Conservation (phyloP, 2,888 invertebrate species). For the Polymixis lichenea region DNA sequence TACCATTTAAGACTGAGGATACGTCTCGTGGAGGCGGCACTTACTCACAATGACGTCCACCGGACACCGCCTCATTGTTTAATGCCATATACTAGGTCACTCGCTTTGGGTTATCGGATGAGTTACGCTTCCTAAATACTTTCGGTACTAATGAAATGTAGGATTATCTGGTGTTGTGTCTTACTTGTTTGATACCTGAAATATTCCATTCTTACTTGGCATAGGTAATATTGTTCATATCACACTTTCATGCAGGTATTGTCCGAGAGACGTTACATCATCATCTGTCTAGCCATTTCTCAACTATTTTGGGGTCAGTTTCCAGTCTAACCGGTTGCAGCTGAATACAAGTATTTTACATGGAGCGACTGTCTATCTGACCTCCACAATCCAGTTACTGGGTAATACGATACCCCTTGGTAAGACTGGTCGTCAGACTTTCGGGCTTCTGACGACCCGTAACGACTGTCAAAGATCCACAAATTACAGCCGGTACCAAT, state of each 20-base stretch:
- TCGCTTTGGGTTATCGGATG: slow-evolving; percentile 52
- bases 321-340: too few species aligned
- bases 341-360: too few species aligned
- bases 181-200: not conserved
- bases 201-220: not conserved
- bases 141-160: slow-evolving; percentile 24
- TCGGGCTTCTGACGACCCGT: too few species aligned
- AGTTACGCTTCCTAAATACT: slow-evolving; percentile 50
- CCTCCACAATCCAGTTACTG: too few species aligned
- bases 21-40: slow-evolving; percentile 66
- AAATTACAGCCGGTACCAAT: too few species aligned
- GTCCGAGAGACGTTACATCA: not conserved
- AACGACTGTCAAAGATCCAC: too few species aligned
- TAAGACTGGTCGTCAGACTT: too few species aligned
- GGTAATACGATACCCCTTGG: too few species aligned
- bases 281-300: too few species aligned
- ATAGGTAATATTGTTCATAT: too few species aligned
- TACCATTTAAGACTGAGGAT: slow-evolving; percentile 65
- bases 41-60: slow-evolving; percentile 58
- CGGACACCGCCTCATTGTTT: slow-evolving; percentile 74
- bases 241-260: not conserved
- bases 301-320: too few species aligned
- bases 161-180: slow-evolving; percentile 2
- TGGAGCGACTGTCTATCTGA: too few species aligned
- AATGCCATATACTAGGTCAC: slow-evolving; percentile 74